Evolutionary conservation across 2,113 vertebrate genomes (phyloP), one percentile per base, ranked within the genome.

Genomic region (Pedetes capensis): DNA sequence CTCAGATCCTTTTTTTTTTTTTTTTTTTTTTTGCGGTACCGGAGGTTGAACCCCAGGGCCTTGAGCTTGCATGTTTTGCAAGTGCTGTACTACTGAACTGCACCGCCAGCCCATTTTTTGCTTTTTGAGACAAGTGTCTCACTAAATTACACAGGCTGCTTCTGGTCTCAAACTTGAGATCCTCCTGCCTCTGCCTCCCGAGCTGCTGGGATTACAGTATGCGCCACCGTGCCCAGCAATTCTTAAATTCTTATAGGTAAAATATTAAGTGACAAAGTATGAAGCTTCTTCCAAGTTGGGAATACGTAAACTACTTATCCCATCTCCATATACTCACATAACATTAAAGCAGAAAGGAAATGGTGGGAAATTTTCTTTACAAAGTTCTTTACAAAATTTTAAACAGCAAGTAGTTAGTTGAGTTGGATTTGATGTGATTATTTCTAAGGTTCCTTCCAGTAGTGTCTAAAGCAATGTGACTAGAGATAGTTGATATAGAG

Each of bases 241-340:
- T 90, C 89, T 71, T 63, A 93, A 93, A 89, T 82, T 53, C 22
- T 59, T 59, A n/a, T 23, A n/a, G 29, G 29, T 47, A 75, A 89
- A 89, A 75, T 42, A 68, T 59, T 89, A 82, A 47, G 20, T 89
- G 74, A 44, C 17, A 87, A 80, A 22, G 32, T 84, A 63, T 29
- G 74, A 16, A 76, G 37, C 34, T 79, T 89, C 37, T 66, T 63
- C 74, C 80, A 91, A 94, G 27, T 63, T 37, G 13, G 29, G 34
- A 85, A 55, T 74, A 4, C 69, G 13, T 91, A 47, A 94, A 66
- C 53, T 61, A 32, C 27, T 68, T 59, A 44, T 95, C 3, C 25
- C 34, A 81, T 81, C 59, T 91, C 51, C 7, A 53, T 1, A 53
- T 84, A 63, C 4, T 94, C 23, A 39, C 4, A 1, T 86, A 79